Base-by-base conservation (phyloP, 2,888 invertebrate species). In the Willowsia nigromaculata region DNA sequence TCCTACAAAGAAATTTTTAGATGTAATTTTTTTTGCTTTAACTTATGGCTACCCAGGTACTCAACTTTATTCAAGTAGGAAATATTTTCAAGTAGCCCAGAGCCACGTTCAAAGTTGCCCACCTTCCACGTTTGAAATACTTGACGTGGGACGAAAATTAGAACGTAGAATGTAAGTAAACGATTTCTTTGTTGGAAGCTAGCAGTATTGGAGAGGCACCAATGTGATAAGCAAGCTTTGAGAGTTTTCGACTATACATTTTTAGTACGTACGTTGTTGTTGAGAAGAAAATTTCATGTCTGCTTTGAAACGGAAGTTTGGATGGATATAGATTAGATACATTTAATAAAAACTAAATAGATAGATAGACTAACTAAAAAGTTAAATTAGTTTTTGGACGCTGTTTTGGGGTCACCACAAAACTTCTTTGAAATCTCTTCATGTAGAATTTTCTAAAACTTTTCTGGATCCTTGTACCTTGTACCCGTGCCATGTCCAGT, bases 321-420 rank as follows among this genome's bases (percentile, higher is more conserved):
- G n/a, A n/a, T n/a, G n/a, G n/a, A n/a, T n/a, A n/a, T n/a, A n/a
- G n/a, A n/a, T n/a, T n/a, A n/a, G n/a, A n/a, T n/a, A n/a, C n/a
- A n/a, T n/a, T n/a, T n/a, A n/a, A n/a, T n/a, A n/a, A n/a, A n/a
- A n/a, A n/a, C n/a, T n/a, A n/a, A n/a, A n/a, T n/a, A n/a, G n/a
- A n/a, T n/a, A n/a, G n/a, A n/a, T n/a, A n/a, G n/a, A n/a, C n/a
- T n/a, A n/a, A n/a, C n/a, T n/a, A n/a, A n/a, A n/a, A n/a, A n/a
- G n/a, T n/a, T n/a, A n/a, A n/a, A n/a, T n/a, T n/a, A n/a, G n/a
- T n/a, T n/a, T n/a, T n/a, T n/a, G n/a, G 84, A 22, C 0, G 84
- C 84, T 0, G 88, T 80, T n/a, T 71, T 40, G 88, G 78, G 7
- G 50, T 84, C 0, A 89, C 71, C 6, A 89, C 80, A n/a, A 84